Evolutionary conservation across 2,797 vertebrate genomes (phyloP).

Genomic region (Staurois parvus): DNA sequence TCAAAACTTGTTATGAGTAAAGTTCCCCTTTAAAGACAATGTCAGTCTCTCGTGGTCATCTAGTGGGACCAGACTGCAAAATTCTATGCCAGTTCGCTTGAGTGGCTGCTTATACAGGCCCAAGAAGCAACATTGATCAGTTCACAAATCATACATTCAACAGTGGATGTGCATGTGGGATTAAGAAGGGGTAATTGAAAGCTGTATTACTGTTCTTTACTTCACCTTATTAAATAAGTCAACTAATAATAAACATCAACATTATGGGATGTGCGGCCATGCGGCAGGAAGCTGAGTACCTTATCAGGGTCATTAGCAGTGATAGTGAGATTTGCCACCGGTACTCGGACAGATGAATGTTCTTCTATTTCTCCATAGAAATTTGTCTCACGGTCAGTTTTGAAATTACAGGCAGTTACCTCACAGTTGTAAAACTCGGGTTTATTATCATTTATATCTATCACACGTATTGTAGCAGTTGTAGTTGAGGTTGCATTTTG

Average conservation of each 20-base stretch:
- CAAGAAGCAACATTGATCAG: too few species aligned
- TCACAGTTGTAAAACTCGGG: constrained; percentile 87
- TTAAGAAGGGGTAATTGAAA: too few species aligned
- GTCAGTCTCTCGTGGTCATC: too few species aligned
- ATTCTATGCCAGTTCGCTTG: background rate
- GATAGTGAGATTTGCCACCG: constrained; percentile 79
- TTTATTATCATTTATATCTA: constrained; percentile 86
- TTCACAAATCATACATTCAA: too few species aligned
- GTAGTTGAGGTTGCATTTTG: constrained; percentile 68
- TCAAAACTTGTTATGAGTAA: too few species aligned
- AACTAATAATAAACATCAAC: background rate
- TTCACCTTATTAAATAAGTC: too few species aligned
- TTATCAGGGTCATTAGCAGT: constrained; percentile 82
- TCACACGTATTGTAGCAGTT: constrained; percentile 78
- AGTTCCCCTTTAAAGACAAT: too few species aligned
- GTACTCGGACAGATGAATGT: constrained; percentile 74
- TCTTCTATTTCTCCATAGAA: constrained; percentile 83
- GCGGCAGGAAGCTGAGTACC: constrained; percentile 68
- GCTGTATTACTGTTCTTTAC: too few species aligned
- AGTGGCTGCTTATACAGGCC: too few species aligned
- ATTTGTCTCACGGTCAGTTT: background rate
- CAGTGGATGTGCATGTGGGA: too few species aligned
- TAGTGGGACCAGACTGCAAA: too few species aligned
- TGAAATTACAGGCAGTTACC: constrained; percentile 73
- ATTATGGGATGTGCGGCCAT: background rate